Evolutionary conservation across 1,140 invertebrate genomes (phyloP).

Genomic region (Saxidomus purpurata): DNA sequence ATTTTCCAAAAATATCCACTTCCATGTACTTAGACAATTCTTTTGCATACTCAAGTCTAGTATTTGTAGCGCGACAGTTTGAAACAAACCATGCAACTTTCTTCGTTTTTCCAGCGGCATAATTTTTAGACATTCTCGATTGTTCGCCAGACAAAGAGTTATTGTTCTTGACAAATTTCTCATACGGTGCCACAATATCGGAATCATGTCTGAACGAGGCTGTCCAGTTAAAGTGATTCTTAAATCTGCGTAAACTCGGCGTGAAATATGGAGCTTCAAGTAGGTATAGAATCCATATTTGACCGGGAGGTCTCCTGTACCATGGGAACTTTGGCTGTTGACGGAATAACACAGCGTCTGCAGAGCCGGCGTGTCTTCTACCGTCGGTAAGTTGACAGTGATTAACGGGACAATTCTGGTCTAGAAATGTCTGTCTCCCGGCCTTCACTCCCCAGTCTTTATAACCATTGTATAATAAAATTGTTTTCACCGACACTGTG

Average conservation of each 20-base stretch:
- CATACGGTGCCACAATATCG: constrained; percentile 97
- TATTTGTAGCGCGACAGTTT: constrained; percentile 89
- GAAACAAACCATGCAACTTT: constrained; percentile 87
- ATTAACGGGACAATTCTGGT: constrained; percentile 73
- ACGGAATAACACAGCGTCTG: constrained; percentile 72
- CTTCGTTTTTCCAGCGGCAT: constrained; percentile 84
- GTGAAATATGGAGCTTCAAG: constrained; percentile 91
- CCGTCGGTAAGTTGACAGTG: constrained; percentile 67
- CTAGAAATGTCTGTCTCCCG: constrained; percentile 63
- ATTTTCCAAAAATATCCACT: constrained; percentile 92
- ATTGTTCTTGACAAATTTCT: constrained; percentile 89
- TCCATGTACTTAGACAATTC: constrained; percentile 88
- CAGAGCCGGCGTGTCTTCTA: constrained; percentile 29
- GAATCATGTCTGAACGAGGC: constrained; percentile 94
- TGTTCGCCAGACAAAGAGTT: constrained; percentile 48
- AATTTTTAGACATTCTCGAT: constrained; percentile 76
- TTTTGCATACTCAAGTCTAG: constrained; percentile 88
- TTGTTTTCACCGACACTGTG: constrained; percentile 53
- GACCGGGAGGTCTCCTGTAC: constrained; percentile 59
- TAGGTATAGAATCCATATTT: constrained; percentile 89
- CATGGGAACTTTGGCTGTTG: constrained; percentile 52
- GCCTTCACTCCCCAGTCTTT: constrained; percentile 55
- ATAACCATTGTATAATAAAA: constrained; percentile 71
- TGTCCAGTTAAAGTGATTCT: constrained; percentile 97
- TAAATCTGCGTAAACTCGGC: constrained; percentile 90